These are phyloP conservation scores for Oceanodroma leucorhoa DNA, from an alignment of 2,797 vertebrate genomes.

Conservation along the genomic window DNA sequence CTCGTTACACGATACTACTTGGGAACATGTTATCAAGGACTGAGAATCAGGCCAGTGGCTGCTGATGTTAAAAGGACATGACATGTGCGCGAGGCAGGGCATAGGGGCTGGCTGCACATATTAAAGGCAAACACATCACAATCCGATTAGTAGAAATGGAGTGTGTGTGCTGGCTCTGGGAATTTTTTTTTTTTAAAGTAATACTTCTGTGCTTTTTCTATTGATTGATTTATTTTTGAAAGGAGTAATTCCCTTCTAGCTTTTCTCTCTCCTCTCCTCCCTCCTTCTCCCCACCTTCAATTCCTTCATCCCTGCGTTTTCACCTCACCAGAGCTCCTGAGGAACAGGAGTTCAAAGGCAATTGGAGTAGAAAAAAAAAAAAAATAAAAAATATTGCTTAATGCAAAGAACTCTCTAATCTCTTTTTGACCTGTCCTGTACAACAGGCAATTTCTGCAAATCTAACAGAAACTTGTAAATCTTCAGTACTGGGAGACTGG, in stretches of 20 bases:
- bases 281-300: not conserved
- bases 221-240: constrained; percentile 66
- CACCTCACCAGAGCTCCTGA: not conserved
- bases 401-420: constrained; percentile 2
- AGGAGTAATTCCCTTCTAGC: constrained; percentile 18
- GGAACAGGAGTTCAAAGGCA: constrained; percentile 23
- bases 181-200: constrained; percentile 18
- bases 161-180: constrained; percentile 24
- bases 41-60: constrained; percentile 89
- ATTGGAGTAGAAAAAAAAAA: not conserved
- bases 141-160: constrained; percentile 67
- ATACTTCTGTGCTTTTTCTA: constrained; percentile 52
- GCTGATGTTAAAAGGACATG: constrained; percentile 96
- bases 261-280: not conserved
- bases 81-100: constrained; percentile 86
- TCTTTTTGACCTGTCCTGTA: constrained; percentile 10
- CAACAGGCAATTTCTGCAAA: constrained; percentile 9
- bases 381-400: not conserved
- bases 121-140: constrained; percentile 84
- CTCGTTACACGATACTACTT: constrained; percentile 49
- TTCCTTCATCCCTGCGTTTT: not conserved
- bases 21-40: constrained; percentile 63
- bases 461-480: constrained; percentile 9
- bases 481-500: not conserved
- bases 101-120: constrained; percentile 89